These are phyloP conservation scores for Siniperca scherzeri DNA, from an alignment of 2,797 vertebrate genomes.

Conservation along the genomic window DNA sequence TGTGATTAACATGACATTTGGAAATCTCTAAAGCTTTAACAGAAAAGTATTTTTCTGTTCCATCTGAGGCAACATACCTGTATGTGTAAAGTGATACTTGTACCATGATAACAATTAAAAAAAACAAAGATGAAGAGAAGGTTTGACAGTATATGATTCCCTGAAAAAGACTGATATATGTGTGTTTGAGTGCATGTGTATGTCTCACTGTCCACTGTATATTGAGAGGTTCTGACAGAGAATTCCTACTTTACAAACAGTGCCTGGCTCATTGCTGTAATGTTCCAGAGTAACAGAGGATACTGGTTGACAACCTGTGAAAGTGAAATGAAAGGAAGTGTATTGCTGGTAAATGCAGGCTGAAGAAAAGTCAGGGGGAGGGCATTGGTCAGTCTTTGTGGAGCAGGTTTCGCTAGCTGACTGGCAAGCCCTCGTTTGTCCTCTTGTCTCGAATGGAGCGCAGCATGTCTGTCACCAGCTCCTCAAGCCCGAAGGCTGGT, in stretches of 20 bases:
- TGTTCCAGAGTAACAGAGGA: constrained; percentile 50
- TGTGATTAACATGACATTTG: constrained; percentile 39
- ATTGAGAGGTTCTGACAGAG: constrained; percentile 55
- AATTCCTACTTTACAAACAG: constrained; percentile 48
- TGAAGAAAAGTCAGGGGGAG: constrained; percentile 41
- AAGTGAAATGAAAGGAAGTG: constrained; percentile 49
- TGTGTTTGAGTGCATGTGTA: constrained; percentile 40
- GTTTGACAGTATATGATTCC: constrained; percentile 71
- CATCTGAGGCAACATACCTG: constrained; percentile 31
- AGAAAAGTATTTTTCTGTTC: constrained; percentile 38
- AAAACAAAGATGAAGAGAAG: constrained; percentile 69
- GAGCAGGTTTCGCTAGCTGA: constrained; percentile 76
- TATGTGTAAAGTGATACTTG: constrained; percentile 56
- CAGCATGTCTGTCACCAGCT: constrained; percentile 86
- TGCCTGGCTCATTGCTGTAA: constrained; percentile 30
- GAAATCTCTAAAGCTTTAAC: constrained; percentile 35
- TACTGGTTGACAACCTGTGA: constrained; percentile 47
- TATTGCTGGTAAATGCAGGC: constrained; percentile 45
- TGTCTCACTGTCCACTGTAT: constrained; percentile 39
- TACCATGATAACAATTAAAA: constrained; percentile 69
- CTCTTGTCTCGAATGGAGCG: constrained; percentile 76
- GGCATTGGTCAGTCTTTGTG: constrained; percentile 38
- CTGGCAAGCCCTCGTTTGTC: constrained; percentile 70
- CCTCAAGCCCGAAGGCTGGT: constrained; percentile 78
- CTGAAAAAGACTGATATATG: constrained; percentile 72